Evolutionary conservation across 2,888 invertebrate species (phyloP).

Genomic region (Pandemis cinnamomeana): DNA sequence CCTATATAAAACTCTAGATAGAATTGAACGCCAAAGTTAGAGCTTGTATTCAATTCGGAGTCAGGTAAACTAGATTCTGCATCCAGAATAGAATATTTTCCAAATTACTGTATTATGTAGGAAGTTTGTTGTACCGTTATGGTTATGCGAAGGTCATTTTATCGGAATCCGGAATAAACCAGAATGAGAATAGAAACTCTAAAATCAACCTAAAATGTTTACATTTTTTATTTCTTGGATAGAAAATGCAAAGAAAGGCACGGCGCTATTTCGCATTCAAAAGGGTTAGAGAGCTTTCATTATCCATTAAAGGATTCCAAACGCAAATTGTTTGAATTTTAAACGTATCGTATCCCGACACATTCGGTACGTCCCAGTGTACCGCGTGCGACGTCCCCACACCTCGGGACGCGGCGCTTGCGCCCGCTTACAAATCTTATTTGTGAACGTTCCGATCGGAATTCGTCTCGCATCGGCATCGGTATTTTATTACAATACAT

Average conservation of each 20-base stretch:
- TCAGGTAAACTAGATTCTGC: too few relatives aligned
- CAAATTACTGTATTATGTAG: too few relatives aligned
- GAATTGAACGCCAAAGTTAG: neutral
- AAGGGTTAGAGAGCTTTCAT: neutral
- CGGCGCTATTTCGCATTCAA: neutral
- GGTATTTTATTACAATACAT: constrained; percentile 62
- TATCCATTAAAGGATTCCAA: constrained; percentile 17
- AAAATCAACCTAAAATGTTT: neutral
- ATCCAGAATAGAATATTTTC: neutral
- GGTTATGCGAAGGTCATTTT: neutral
- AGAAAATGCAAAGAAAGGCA: neutral
- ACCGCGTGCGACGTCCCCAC: constrained; percentile 44
- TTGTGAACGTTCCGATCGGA: constrained; percentile 64
- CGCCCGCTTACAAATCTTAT: constrained; percentile 71
- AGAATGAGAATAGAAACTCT: too few relatives aligned
- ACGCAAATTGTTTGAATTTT: constrained; percentile 23
- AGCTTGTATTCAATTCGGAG: neutral
- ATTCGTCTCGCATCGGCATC: constrained; percentile 65
- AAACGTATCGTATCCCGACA: constrained; percentile 21
- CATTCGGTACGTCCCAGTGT: constrained; percentile 49
- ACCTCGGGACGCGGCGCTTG: constrained; percentile 48
- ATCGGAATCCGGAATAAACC: too few relatives aligned
- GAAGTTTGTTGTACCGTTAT: too few relatives aligned
- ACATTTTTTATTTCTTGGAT: neutral
- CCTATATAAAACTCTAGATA: neutral